Conservation (phyloP, 2,888 invertebrate species). For the Oligia latruncula region DNA sequence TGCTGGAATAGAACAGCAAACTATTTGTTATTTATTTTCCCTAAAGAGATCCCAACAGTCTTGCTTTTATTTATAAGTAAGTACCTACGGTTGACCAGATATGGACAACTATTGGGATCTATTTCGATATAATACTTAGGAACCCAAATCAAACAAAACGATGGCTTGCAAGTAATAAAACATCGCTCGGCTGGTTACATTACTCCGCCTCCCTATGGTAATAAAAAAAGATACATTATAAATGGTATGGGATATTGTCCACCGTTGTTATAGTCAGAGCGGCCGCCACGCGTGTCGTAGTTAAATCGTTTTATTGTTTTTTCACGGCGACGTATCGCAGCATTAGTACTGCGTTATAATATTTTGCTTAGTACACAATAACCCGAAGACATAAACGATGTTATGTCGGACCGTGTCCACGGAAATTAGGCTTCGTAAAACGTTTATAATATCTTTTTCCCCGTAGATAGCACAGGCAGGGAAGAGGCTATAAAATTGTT, state of each 20-base stretch:
- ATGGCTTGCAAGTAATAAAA: slow-evolving; percentile 64
- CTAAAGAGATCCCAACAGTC: not conserved
- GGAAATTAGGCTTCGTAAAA: slow-evolving; percentile 70
- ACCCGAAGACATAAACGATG: slow-evolving; percentile 71
- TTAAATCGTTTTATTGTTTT: slow-evolving; percentile 86
- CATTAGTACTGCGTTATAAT: slow-evolving; percentile 82
- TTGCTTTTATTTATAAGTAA: slow-evolving; percentile 1
- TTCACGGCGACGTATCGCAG: slow-evolving; percentile 80
- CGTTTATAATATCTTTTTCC: slow-evolving; percentile 57
- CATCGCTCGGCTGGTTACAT: slow-evolving; percentile 59
- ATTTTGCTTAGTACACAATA: slow-evolving; percentile 79
- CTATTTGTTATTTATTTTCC: not conserved
- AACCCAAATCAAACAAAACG: slow-evolving; percentile 56
- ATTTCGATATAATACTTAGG: slow-evolving; percentile 15
- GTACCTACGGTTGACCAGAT: not conserved
- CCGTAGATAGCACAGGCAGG: slow-evolving; percentile 16
- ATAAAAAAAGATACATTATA: slow-evolving; percentile 86
- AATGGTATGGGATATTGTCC: slow-evolving; percentile 85
- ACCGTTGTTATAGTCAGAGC: slow-evolving; percentile 76
- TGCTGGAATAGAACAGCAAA: not conserved
- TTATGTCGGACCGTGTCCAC: slow-evolving; percentile 68
- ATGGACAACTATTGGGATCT: slow-evolving; percentile 8
- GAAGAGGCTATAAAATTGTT: slow-evolving; percentile 34
- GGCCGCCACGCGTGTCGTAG: slow-evolving; percentile 81
- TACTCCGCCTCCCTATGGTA: slow-evolving; percentile 77